Conservation (phyloP, 2,888 invertebrate species). For the Andrena camellia region DNA sequence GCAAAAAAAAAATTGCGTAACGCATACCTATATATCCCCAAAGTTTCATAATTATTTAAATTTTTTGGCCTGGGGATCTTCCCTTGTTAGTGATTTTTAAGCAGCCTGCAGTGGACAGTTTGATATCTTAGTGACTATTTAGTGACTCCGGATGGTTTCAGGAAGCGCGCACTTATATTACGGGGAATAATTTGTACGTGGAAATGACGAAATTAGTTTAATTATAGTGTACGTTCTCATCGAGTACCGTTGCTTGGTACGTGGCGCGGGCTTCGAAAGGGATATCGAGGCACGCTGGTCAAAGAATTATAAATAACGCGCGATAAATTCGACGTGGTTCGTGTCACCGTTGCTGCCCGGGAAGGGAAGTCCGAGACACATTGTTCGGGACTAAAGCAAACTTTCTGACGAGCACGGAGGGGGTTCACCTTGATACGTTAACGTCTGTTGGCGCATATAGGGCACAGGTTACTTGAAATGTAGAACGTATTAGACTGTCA, state of each 20-base stretch:
- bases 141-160: too few species aligned
- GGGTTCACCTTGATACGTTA: slow-evolving; percentile 47
- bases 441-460: not conserved
- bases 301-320: slow-evolving; percentile 55
- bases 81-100: too few species aligned
- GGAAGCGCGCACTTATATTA: too few species aligned
- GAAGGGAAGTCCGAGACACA: slow-evolving; percentile 20
- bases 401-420: not conserved
- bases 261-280: slow-evolving; percentile 14
- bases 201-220: slow-evolving; percentile 8
- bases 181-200: not conserved
- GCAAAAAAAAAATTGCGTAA: too few species aligned
- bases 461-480: slow-evolving; percentile 12
- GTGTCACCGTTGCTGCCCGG: not conserved
- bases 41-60: too few species aligned
- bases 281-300: slow-evolving; percentile 23
- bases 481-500: slow-evolving; percentile 11
- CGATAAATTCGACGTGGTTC: slow-evolving; percentile 29
- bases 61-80: too few species aligned
- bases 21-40: too few species aligned
- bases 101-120: too few species aligned
- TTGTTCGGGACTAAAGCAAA: not conserved
- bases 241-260: not conserved
- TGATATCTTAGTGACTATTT: too few species aligned
- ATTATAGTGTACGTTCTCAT: slow-evolving; percentile 19